Base-by-base conservation (phyloP, 2,113 vertebrate genomes). In the Parotia lawesii region DNA sequence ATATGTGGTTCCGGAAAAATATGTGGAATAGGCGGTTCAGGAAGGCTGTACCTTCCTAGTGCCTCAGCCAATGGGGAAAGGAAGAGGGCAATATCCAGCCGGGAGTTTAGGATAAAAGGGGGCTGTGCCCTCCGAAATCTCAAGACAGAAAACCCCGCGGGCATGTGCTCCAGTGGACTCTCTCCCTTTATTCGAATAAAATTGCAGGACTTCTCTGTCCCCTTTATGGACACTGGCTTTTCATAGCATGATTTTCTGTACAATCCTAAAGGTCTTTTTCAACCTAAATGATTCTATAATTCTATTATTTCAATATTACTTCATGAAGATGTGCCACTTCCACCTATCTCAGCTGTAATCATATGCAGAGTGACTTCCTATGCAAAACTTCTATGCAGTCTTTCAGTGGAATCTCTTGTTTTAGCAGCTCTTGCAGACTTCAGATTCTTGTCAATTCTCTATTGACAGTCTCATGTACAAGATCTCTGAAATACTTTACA, bases 71-170 rank as follows among this genome's bases (percentile, higher is more conserved):
- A 9, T 28, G 45, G 14, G 24, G 24, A 51, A 77, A 64, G 31
- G 37, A 64, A 23, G 31, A 64, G 11, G 24, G 31, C 37, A 77
- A 53, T 24, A 51, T 51, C 24, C 9, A 11, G 18, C 24, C 0
- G 1, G 24, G 19, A 44, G 18, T 35, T 78, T 44, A 53, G 31
- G 24, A 29, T 42, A 51, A 64, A 77, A 51, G 23, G 18, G 27
- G 23, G 31, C 23, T 77, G 23, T 3, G 3, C 37, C 37, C 11
- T 64, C 37, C 1, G 3, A 42, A 42, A 51, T 14, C 6, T 22
- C 2, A 1, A 42, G 24, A n/a, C 23, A 51, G 18, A 77, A 62
- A 51, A 51, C 18, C 6, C 23, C 9, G 5, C 0, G 1, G 6
- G 29, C 24, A 19, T 42, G 14, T n/a, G 29, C 19, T 38, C 47